Evolutionary conservation across 2,113 vertebrate species (phyloP).

Genomic region (Pelecanoides urinatrix): DNA sequence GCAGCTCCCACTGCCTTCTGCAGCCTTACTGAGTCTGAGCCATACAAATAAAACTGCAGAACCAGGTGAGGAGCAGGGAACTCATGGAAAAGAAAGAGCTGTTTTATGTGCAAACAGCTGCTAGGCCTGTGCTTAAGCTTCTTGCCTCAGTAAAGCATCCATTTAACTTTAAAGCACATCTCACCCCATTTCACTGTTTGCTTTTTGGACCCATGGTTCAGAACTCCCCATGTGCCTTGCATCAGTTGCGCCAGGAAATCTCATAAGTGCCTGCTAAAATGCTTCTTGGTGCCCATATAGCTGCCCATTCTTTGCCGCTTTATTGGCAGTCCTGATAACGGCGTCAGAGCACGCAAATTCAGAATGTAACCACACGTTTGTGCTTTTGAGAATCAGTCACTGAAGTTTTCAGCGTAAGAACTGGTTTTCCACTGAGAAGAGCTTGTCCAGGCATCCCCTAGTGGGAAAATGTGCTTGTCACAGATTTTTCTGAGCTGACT

Average conservation of each 20-base stretch:
- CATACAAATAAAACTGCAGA: neutral
- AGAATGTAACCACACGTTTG: neutral
- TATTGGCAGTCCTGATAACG: neutral
- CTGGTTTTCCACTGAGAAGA: neutral
- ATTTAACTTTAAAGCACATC: neutral
- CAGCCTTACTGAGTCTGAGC: neutral
- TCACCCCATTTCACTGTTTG: neutral
- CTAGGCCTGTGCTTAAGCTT: neutral
- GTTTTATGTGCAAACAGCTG: neutral
- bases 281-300: neutral
- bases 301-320: neutral
- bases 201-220: neutral
- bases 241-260: neutral
- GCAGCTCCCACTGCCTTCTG: neutral
- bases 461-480: neutral
- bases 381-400: neutral
- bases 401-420: neutral
- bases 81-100: neutral
- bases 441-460: neutral
- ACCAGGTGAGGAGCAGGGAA: neutral
- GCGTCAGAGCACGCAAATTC: accelerated
- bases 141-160: neutral
- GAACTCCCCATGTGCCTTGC: neutral
- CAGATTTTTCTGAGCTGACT: neutral
- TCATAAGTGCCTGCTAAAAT: neutral